Evolutionary conservation across 2,113 vertebrate species (phyloP).

Genomic region (Gasterosteus aculeatus): DNA sequence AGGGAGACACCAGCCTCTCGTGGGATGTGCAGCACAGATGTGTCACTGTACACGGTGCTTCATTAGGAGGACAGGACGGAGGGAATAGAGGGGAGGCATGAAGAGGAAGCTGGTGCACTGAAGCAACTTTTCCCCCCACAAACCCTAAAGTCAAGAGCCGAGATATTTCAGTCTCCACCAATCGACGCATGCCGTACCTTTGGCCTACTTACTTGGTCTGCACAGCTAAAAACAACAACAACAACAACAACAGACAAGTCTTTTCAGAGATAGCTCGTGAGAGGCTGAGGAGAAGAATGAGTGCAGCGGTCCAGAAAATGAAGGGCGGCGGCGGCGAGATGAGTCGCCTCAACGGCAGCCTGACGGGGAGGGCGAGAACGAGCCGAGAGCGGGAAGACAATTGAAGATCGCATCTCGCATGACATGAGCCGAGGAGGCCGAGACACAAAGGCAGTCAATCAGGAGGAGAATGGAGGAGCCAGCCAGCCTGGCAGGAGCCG

Average conservation of each 20-base stretch:
- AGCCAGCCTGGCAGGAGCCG: constrained; percentile 77
- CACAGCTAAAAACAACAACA: constrained; percentile 9
- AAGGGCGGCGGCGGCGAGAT: constrained; percentile 45
- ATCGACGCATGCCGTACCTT: constrained; percentile 4
- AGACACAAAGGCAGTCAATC: constrained; percentile 65
- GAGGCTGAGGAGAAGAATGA: constrained; percentile 42
- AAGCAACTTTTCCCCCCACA: constrained; percentile 22
- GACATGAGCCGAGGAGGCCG: constrained; percentile 41
- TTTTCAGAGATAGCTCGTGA: constrained; percentile 32
- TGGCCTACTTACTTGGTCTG: constrained; percentile 11
- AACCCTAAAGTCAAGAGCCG: constrained; percentile 27
- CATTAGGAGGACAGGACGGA: constrained; percentile 49
- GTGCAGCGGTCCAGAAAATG: constrained; percentile 32
- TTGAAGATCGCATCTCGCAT: constrained; percentile 50
- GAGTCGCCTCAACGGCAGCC: constrained; percentile 23
- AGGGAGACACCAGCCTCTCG: constrained; percentile 33
- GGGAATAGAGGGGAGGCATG: neutral
- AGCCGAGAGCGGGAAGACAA: constrained; percentile 55
- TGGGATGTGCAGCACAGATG: constrained; percentile 47
- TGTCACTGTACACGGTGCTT: constrained; percentile 61
- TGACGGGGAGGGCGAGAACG: constrained; percentile 46
- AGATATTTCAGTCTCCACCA: constrained; percentile 4
- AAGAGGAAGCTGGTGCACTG: constrained; percentile 27
- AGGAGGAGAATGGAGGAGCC: constrained; percentile 59
- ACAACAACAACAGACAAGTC: neutral